A percentile compares a stretch with the other conserved stretches of the same genome.
Conservation (phyloP, 2,888 invertebrate species). For the Andrena hattorfiana region DNA sequence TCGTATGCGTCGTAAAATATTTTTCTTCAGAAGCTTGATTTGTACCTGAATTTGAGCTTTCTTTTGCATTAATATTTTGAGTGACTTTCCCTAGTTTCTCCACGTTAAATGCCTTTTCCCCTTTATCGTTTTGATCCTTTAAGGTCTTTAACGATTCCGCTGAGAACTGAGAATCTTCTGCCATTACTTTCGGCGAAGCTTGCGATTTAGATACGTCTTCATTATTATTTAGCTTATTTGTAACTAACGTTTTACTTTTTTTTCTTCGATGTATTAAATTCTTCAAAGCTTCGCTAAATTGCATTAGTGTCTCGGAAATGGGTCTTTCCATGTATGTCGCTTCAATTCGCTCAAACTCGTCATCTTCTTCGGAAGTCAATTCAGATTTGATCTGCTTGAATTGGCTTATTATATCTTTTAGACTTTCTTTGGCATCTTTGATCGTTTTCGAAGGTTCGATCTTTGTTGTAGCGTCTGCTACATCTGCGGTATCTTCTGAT, state of each 20-base stretch:
- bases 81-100: slow-evolving; percentile 17
- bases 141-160: slow-evolving; percentile 15
- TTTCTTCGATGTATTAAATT: slow-evolving; percentile 78
- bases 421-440: slow-evolving; percentile 78
- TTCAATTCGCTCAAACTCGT: slow-evolving; percentile 79
- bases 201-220: slow-evolving; percentile 56
- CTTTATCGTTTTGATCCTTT: slow-evolving; percentile 22
- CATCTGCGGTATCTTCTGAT: slow-evolving; percentile 55
- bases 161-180: slow-evolving; percentile 8
- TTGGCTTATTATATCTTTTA: slow-evolving; percentile 81
- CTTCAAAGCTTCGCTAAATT: slow-evolving; percentile 81
- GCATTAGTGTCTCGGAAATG: slow-evolving; percentile 80
- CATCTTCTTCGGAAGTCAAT: slow-evolving; percentile 78
- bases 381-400: slow-evolving; percentile 81
- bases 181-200: background rate
- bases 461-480: slow-evolving; percentile 63
- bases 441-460: slow-evolving; percentile 58
- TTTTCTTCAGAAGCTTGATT: slow-evolving; percentile 43
- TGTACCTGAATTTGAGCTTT: slow-evolving; percentile 12
- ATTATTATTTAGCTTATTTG: slow-evolving; percentile 69
- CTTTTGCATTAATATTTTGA: slow-evolving; percentile 22
- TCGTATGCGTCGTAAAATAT: slow-evolving; percentile 34
- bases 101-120: slow-evolving; percentile 6
- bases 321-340: slow-evolving; percentile 78
- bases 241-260: slow-evolving; percentile 70